Evolutionary conservation across 2,888 invertebrate genomes (phyloP), one percentile per base, ranked within the genome.

Genomic region (Ctena decussata): DNA sequence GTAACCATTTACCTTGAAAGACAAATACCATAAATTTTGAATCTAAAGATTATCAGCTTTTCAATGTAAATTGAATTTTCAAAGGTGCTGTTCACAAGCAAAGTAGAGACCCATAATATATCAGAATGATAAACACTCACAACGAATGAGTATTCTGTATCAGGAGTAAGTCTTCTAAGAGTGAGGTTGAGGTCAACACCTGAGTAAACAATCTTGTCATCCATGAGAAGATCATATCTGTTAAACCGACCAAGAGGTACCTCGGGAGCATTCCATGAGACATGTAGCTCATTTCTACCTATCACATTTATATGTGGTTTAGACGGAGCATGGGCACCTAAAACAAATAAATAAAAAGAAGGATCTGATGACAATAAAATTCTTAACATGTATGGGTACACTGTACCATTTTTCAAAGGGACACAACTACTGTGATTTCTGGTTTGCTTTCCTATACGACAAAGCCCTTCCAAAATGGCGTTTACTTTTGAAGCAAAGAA

Each of bases 101-200:
- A n/a, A n/a, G n/a, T n/a, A n/a, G n/a, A n/a, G n/a, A n/a, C n/a
- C n/a, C n/a, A n/a, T n/a, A n/a, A n/a, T n/a, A n/a, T n/a, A n/a
- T n/a, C n/a, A n/a, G n/a, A n/a, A n/a, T n/a, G n/a, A n/a, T n/a
- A n/a, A n/a, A n/a, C n/a, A n/a, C 46, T 84, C 82, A 95, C 96
- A 88, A 94, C 91, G 89, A 95, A 94, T n/a, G 91, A 91, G 88
- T 96, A 96, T 81, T 96, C 96, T 32, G 94, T 96, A 82, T 96
- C 95, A 8, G 96, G 94, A 18, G 91, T 93, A 8, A 96, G 91
- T 49, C 95, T 88, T 3, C 93, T 88, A 11, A 92, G 93, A n/a
- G 92, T 91, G 75, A 90, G 92, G 76, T 93, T 90, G 60, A 94
- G 90, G 46, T 95, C 95, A 30, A 93, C 95, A 5, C 96, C 96